These are phyloP conservation scores for Ia io DNA, from an alignment of 2,113 vertebrate genomes.

Conservation along the genomic window DNA sequence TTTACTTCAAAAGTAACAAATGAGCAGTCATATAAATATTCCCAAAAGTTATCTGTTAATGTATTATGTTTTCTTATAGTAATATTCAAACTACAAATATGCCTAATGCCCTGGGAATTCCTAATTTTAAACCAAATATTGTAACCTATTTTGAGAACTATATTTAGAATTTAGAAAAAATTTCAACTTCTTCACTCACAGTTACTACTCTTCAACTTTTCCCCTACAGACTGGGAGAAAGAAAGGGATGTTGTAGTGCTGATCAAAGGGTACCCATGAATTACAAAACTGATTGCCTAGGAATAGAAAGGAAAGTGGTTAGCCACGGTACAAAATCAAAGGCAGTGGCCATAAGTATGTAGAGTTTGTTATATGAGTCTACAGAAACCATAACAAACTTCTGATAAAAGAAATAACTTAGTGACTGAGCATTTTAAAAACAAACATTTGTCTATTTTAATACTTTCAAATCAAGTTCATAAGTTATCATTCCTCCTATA, in stretches of 20 bases:
- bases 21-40: background rate
- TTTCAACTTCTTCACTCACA: background rate
- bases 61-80: background rate
- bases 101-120: background rate
- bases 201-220: background rate
- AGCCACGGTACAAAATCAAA: background rate
- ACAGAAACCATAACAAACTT: background rate
- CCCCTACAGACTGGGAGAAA: background rate
- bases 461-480: background rate
- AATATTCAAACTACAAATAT: conserved; percentile 9
- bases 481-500: background rate
- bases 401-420: background rate
- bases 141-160: conserved; percentile 9
- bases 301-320: background rate
- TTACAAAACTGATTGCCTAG: background rate
- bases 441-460: background rate
- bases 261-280: background rate
- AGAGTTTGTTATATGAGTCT: background rate
- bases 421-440: background rate
- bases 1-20: conserved; percentile 19
- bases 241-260: background rate
- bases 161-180: background rate
- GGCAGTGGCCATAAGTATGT: background rate
- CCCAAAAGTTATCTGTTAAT: background rate
- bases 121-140: conserved; percentile 11